Conservation (phyloP, 2,888 invertebrate species). For the Diploptera punctata region DNA sequence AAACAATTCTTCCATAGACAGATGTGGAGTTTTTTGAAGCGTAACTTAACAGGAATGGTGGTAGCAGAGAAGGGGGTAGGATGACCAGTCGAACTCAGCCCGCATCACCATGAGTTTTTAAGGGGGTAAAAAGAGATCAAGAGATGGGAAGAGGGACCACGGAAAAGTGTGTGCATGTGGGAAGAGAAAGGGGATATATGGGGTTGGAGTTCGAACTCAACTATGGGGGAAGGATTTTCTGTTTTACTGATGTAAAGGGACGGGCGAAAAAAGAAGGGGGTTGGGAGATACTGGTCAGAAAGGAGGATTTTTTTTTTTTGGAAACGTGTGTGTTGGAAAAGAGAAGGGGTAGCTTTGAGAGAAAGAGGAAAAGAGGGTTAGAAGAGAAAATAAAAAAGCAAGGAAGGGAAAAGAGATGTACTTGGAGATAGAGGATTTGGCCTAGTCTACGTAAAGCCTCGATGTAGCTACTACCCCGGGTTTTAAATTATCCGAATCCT, state of each 20-base stretch:
- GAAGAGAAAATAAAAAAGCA: slow-evolving; percentile 27
- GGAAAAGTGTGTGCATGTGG: slow-evolving; percentile 9
- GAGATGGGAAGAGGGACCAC: slow-evolving; percentile 15
- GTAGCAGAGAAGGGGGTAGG: not conserved
- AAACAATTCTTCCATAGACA: slow-evolving; percentile 30
- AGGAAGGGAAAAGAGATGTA: slow-evolving; percentile 28
- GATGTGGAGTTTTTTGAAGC: slow-evolving; percentile 25
- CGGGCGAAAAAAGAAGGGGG: slow-evolving; percentile 15
- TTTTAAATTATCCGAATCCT: slow-evolving; percentile 36
- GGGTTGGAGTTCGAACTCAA: slow-evolving; percentile 7
- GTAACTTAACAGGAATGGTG: slow-evolving; percentile 22
- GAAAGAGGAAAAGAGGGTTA: slow-evolving; percentile 13
- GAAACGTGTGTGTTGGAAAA: not conserved
- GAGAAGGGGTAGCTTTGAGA: slow-evolving; percentile 4
- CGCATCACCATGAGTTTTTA: slow-evolving; percentile 28
- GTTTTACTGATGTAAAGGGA: slow-evolving; percentile 25
- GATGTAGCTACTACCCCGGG: slow-evolving; percentile 13
- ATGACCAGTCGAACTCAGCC: slow-evolving; percentile 28
- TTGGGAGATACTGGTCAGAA: slow-evolving; percentile 29
- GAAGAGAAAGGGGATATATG: not conserved
- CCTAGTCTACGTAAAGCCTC: slow-evolving; percentile 4
- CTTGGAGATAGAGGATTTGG: slow-evolving; percentile 30
- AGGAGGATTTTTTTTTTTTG: slow-evolving; percentile 20
- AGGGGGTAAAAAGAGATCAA: slow-evolving; percentile 31
- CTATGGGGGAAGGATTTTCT: slow-evolving; percentile 9